Conservation (phyloP, 2,113 vertebrate species). For the Rhinichthys klamathensis region DNA sequence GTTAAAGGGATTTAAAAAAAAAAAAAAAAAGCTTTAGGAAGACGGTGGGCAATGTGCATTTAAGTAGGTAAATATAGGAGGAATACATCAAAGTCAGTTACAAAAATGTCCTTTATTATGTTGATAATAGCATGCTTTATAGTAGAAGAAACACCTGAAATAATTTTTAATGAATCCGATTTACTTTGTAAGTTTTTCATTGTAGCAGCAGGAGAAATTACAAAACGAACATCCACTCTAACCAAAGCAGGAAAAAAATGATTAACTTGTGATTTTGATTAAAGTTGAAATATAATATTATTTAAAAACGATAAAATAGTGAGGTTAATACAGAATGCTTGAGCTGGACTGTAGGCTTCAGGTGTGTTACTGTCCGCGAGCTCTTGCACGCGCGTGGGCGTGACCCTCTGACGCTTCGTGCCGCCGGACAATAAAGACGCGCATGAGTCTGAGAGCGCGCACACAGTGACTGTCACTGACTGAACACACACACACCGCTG, state of each 20-base stretch:
- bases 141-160: background rate
- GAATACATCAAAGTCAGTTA: too few relatives aligned
- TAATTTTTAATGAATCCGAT: too few relatives aligned
- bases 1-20: background rate
- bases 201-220: background rate
- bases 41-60: too few relatives aligned
- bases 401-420: background rate
- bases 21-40: too few relatives aligned
- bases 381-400: background rate
- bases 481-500: background rate
- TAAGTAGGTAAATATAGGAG: too few relatives aligned
- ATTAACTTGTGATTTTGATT: background rate
- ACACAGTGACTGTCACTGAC: background rate
- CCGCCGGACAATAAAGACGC: slow-evolving; percentile 4
- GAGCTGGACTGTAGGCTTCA: too few relatives aligned
- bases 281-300: background rate
- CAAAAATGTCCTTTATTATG: too few relatives aligned
- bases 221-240: background rate
- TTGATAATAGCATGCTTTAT: too few relatives aligned
- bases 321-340: background rate
- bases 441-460: background rate
- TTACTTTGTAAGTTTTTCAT: background rate
- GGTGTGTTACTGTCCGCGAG: background rate
- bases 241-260: background rate
- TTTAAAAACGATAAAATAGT: background rate